Evolutionary conservation across 2,888 invertebrate species (phyloP).

Genomic region (Caenorhabditis sp.): DNA sequence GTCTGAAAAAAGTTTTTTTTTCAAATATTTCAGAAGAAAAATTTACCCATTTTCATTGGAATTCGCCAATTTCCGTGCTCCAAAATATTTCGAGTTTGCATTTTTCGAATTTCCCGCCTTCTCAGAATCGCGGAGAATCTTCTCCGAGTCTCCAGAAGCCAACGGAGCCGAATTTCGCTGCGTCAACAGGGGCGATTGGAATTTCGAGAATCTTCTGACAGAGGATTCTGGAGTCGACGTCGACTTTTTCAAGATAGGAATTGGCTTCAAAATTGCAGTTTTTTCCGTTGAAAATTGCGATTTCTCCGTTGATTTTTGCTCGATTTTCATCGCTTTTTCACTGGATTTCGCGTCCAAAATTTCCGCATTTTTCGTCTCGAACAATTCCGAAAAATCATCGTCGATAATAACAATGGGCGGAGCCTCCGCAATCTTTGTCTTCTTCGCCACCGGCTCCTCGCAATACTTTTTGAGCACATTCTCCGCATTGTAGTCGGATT

Average conservation of each 20-base stretch:
- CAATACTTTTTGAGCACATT: constrained; percentile 47
- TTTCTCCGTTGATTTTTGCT: background rate
- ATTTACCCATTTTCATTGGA: background rate
- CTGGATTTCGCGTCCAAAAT: background rate
- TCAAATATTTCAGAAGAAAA: constrained; percentile 34
- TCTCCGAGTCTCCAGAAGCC: background rate
- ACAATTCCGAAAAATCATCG: constrained; percentile 54
- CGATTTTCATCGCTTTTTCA: constrained; percentile 11
- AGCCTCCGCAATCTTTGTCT: background rate
- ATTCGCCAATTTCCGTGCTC: background rate
- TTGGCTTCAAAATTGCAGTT: background rate
- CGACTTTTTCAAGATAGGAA: constrained; percentile 34
- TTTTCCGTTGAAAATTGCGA: constrained; percentile 1
- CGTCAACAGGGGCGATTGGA: constrained; percentile 37
- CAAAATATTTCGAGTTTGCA: constrained; percentile 14
- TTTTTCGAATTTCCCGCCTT: background rate
- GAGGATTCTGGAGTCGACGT: constrained; percentile 42
- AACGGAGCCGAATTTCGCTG: constrained; percentile 41
- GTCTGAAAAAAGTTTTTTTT: constrained; percentile 17
- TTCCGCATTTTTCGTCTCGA: background rate
- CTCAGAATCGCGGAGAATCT: constrained; percentile 22
- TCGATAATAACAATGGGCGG: constrained; percentile 28
- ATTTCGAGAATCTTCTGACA: constrained; percentile 20
- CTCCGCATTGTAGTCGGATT: constrained; percentile 42
- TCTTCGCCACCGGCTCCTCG: constrained; percentile 10